A percentile compares a stretch with the other conserved stretches of the same genome.
Evolutionary conservation across 92 coral and sea anemone species (phyloP).

Genomic region (Anthopleura xanthogrammica): DNA sequence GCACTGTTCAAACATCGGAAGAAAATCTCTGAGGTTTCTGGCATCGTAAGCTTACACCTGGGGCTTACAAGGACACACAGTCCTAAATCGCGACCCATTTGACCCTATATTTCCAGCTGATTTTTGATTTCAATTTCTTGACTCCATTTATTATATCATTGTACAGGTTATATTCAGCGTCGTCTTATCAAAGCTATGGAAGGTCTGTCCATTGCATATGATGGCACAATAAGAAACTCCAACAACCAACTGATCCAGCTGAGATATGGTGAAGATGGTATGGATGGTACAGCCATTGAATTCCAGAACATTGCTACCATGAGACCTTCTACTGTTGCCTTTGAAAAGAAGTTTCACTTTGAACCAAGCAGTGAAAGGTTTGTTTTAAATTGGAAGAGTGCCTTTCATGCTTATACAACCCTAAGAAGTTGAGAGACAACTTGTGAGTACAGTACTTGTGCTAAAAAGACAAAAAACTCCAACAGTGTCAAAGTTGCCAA

Average conservation of each 20-base stretch:
- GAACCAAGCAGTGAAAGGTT: conserved; percentile 87
- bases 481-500: too few species aligned
- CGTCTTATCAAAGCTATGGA: conserved; percentile 99
- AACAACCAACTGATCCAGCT: conserved; percentile 96
- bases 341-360: conserved; percentile 93
- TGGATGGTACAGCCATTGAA: conserved; percentile 91
- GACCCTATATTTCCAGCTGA: not conserved
- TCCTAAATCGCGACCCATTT: too few species aligned
- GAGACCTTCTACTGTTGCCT: conserved; percentile 81
- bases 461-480: too few species aligned
- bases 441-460: too few species aligned
- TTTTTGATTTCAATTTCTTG: not conserved
- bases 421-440: too few species aligned
- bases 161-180: conserved; percentile 94
- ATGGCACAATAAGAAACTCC: conserved; percentile 95
- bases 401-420: too few species aligned
- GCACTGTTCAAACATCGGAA: too few species aligned
- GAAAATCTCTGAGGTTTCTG: too few species aligned
- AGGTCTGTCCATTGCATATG: conserved; percentile 94
- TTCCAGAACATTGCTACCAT: conserved; percentile 97
- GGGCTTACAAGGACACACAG: too few species aligned
- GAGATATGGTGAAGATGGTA: conserved; percentile 98
- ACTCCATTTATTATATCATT: not conserved
- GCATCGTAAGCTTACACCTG: too few species aligned
- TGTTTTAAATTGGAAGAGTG: not conserved